Evolutionary conservation across 64 coral and sea anemone genomes (phyloP).

Genomic region (Dendrophyllia cribrosa): DNA sequence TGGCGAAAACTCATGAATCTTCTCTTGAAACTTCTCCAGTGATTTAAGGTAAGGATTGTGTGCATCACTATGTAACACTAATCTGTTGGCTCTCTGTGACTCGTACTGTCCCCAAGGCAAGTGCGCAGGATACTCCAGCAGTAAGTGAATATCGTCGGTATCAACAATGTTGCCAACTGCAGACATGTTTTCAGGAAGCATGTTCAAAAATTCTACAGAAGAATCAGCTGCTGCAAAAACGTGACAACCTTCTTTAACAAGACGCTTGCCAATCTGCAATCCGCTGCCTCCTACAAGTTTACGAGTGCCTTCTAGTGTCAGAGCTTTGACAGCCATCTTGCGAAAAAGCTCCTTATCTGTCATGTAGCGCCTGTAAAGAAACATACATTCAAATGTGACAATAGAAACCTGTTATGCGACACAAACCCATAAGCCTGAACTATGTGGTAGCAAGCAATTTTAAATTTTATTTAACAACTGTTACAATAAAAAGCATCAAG

Average conservation of each 20-base stretch:
- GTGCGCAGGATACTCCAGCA: conserved; percentile 78
- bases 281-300: conserved; percentile 75
- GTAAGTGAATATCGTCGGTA: conserved; percentile 78
- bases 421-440: too few species aligned
- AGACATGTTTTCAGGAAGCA: conserved; percentile 63
- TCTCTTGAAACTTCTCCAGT: conserved; percentile 68
- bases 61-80: conserved; percentile 87
- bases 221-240: conserved; percentile 73
- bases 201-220: conserved; percentile 24
- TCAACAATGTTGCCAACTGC: conserved; percentile 62
- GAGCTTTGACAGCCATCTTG: conserved; percentile 55
- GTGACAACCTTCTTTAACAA: conserved; percentile 72
- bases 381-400: not conserved
- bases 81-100: conserved; percentile 78
- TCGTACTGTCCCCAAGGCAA: conserved; percentile 78
- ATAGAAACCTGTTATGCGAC: not conserved
- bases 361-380: conserved; percentile 59
- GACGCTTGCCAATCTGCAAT: conserved; percentile 64
- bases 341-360: conserved; percentile 73
- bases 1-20: conserved; percentile 59
- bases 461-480: too few species aligned
- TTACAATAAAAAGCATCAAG: too few species aligned
- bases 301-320: conserved; percentile 60
- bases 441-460: too few species aligned
- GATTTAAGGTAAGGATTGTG: conserved; percentile 90